Conservation (phyloP, 2,888 invertebrate species). For the Epinotia nisella region DNA sequence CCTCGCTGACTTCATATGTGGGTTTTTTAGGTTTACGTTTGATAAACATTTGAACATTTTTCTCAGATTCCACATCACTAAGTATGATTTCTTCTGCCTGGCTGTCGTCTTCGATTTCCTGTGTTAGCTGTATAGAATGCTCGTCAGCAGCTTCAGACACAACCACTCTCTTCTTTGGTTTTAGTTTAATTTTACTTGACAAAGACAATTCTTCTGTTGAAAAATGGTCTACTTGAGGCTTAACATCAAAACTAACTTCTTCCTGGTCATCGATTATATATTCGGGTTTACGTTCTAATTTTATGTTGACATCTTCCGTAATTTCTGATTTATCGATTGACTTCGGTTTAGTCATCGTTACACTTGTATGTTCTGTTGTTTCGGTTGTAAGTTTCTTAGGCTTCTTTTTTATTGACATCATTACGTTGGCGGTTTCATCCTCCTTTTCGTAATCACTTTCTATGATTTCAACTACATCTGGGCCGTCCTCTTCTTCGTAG, state of each 20-base stretch:
- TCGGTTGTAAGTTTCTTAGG: constrained; percentile 65
- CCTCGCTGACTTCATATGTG: constrained; percentile 85
- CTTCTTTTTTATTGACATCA: constrained; percentile 71
- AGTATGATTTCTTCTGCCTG: constrained; percentile 87
- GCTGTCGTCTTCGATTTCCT: constrained; percentile 87
- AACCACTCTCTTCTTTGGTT: constrained; percentile 86
- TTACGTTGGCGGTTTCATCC: constrained; percentile 68
- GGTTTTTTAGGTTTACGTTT: constrained; percentile 81
- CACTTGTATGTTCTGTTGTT: constrained; percentile 67
- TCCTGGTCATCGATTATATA: constrained; percentile 88
- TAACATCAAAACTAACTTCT: constrained; percentile 79
- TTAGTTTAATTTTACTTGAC: constrained; percentile 88
- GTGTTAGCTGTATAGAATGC: constrained; percentile 86
- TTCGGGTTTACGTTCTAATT: constrained; percentile 88
- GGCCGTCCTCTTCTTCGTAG: constrained; percentile 78
- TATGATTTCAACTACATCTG: constrained; percentile 78
- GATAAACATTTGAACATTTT: constrained; percentile 81
- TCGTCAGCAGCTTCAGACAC: constrained; percentile 88
- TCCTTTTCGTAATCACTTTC: constrained; percentile 79
- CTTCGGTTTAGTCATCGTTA: constrained; percentile 70
- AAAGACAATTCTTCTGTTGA: constrained; percentile 89
- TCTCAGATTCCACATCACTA: constrained; percentile 86
- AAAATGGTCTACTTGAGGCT: constrained; percentile 75
- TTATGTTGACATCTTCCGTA: constrained; percentile 86
- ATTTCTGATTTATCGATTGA: constrained; percentile 76